Percentiles rank a stretch among this genome's conserved stretches.
These are phyloP conservation scores for Drosophila histrio DNA, from an alignment of 2,888 invertebrate genomes.

Conservation along the genomic window DNA sequence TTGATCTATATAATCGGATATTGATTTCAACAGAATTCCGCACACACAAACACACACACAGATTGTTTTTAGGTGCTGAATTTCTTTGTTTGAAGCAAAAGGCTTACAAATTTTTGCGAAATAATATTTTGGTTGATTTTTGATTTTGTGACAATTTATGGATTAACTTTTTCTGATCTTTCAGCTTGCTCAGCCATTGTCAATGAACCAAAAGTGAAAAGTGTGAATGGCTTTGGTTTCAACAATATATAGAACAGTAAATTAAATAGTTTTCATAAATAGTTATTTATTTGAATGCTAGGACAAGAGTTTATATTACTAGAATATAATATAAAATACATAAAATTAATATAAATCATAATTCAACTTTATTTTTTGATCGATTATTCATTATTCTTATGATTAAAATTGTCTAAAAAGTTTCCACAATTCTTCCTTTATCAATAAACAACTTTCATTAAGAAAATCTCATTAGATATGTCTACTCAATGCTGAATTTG, in stretches of 20 bases:
- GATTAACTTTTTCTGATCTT: conserved; percentile 72
- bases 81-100: conserved; percentile 19
- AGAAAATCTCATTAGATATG: conserved; percentile 35
- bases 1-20: conserved; percentile 80
- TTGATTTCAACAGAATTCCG: conserved; percentile 71
- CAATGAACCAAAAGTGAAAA: conserved; percentile 38
- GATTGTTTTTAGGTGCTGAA: conserved; percentile 1
- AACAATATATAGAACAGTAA: no score
- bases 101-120: conserved; percentile 58
- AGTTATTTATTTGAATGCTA: no score
- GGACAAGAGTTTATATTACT: no score
- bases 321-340: no score
- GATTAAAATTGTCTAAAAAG: neutral
- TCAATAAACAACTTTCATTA: conserved; percentile 22
- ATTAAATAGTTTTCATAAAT: no score
- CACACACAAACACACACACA: neutral
- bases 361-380: neutral
- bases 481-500: conserved; percentile 40
- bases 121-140: conserved; percentile 81
- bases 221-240: neutral
- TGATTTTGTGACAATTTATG: conserved; percentile 75
- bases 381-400: neutral
- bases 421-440: neutral
- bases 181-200: conserved; percentile 40
- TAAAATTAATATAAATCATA: neutral